phyloP scores from a whole-genome alignment of 2,797 vertebrate genomes.

The Cossypha polioptera region DNA sequence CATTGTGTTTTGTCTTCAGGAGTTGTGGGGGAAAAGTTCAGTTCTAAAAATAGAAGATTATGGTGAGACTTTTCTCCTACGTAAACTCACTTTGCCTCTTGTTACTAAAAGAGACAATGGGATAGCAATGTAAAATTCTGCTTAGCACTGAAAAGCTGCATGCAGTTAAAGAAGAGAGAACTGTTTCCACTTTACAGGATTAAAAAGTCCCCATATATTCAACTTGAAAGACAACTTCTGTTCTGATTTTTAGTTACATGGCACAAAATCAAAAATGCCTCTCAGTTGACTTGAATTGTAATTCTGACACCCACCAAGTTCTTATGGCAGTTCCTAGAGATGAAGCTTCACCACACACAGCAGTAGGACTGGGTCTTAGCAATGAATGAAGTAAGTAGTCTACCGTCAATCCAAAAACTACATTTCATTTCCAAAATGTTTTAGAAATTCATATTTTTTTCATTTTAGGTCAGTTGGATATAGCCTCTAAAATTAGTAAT shows the following conservation, averaged over 20 bases:
- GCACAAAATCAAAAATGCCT: not conserved
- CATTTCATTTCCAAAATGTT: not conserved
- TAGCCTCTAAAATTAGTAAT: not conserved
- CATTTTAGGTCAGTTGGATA: not conserved
- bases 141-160: not conserved
- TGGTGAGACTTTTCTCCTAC: not conserved
- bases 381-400: not conserved
- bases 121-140: not conserved
- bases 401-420: not conserved
- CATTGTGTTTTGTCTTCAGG: conserved; percentile 53
- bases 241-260: not conserved
- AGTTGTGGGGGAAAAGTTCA: not conserved
- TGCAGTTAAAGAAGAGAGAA: not conserved
- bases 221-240: not conserved
- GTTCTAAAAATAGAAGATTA: conserved; percentile 46
- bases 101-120: not conserved
- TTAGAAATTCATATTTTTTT: not conserved
- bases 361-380: not conserved
- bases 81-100: not conserved
- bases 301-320: not conserved
- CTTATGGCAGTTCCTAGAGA: not conserved
- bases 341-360: not conserved
- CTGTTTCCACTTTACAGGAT: not conserved
- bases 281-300: not conserved
- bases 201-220: not conserved